Evolutionary conservation across 2,797 vertebrate species (phyloP).

Genomic region (Delichon dasypus): DNA sequence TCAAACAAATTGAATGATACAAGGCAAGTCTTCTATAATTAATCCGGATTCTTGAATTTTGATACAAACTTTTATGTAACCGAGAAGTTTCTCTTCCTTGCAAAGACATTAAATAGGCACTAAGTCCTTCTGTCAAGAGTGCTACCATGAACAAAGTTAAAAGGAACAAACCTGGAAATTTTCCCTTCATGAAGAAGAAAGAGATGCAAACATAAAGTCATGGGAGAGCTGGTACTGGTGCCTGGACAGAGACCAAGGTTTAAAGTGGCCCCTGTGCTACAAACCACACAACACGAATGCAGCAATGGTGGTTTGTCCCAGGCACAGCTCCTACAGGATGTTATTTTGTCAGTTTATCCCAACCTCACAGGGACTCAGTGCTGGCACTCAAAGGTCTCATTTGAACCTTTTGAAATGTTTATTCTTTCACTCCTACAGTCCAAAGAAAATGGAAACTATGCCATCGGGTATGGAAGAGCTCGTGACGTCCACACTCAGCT

Average conservation of each 20-base stretch:
- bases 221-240: neutral
- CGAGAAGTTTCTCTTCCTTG: constrained; percentile 47
- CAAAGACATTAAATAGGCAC: constrained; percentile 51
- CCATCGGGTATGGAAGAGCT: neutral
- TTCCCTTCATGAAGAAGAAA: neutral
- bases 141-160: neutral
- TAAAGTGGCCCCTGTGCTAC: neutral
- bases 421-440: neutral
- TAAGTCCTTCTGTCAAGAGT: constrained; percentile 52
- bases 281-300: neutral
- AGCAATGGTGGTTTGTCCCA: neutral
- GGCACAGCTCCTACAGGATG: neutral
- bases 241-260: constrained; percentile 8
- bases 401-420: constrained; percentile 8
- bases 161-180: constrained; percentile 35
- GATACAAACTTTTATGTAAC: constrained; percentile 66
- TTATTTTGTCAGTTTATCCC: constrained; percentile 5
- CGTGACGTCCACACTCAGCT: fast-evolving
- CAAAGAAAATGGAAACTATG: neutral
- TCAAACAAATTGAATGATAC: constrained; percentile 58
- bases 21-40: constrained; percentile 51
- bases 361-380: neutral
- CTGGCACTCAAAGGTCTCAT: neutral
- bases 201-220: neutral
- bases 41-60: constrained; percentile 64